Conservation (phyloP, 1,140 invertebrate species). For the Calliphora vicina region DNA sequence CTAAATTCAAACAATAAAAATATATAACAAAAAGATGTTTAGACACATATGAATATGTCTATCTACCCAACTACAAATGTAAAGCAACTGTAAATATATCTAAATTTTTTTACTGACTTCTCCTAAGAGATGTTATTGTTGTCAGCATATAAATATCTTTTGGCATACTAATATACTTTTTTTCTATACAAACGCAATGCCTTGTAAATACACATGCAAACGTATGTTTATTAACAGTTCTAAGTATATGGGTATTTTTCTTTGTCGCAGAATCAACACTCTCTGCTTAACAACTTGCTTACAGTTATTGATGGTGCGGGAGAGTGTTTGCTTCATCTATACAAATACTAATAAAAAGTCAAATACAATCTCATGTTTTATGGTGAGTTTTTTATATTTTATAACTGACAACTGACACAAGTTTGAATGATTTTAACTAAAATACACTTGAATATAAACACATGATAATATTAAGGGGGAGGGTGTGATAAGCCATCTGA, state of each 20-base stretch:
- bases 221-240: no score
- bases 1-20: not conserved
- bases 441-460: not conserved
- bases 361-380: not conserved
- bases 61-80: not conserved
- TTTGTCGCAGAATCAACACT: not conserved
- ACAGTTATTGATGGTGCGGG: not conserved
- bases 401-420: conserved; percentile 27
- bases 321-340: not conserved
- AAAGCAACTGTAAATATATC: not conserved
- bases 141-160: not conserved
- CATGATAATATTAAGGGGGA: no score
- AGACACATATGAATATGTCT: no score
- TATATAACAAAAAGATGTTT: not conserved
- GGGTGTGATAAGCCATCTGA: no score
- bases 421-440: conserved; percentile 26
- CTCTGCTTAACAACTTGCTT: not conserved
- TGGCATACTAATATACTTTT: not conserved
- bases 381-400: not conserved
- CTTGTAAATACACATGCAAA: no score
- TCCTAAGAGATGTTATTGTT: not conserved
- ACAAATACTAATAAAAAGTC: not conserved
- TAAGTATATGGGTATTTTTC: not conserved
- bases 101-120: not conserved
- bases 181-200: not conserved